Percentiles rank a stretch among this genome's conserved stretches.
These are phyloP conservation scores for Tachysurus fulvidraco DNA, from an alignment of 2,113 vertebrate species.

Conservation along the genomic window DNA sequence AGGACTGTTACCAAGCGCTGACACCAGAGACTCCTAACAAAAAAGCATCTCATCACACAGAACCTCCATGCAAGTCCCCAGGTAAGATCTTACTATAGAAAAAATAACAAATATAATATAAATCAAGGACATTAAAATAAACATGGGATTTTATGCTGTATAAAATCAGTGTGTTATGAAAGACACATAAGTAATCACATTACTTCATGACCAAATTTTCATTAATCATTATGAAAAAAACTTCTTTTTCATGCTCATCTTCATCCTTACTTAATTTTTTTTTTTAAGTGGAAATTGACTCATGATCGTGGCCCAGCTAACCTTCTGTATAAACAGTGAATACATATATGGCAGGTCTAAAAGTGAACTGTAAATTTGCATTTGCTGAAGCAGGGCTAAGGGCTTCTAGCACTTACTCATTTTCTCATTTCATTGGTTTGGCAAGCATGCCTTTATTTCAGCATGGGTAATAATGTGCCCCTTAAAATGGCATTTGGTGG, in stretches of 20 bases:
- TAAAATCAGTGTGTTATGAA: not conserved
- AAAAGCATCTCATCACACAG: not conserved
- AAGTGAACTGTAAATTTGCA: not conserved
- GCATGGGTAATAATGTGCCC: not conserved
- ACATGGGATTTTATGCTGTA: not conserved
- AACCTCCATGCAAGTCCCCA: not conserved
- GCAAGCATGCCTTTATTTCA: constrained; percentile 17
- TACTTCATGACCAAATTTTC: not conserved
- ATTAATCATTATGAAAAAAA: not conserved
- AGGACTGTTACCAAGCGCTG: not conserved
- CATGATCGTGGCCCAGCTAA: not conserved
- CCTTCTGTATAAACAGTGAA: not conserved
- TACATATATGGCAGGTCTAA: not conserved
- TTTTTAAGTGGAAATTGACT: not conserved
- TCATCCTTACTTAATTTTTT: not conserved
- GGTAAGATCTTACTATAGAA: not conserved
- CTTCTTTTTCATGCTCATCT: not conserved
- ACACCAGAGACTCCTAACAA: not conserved
- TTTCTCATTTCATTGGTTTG: constrained; percentile 11
- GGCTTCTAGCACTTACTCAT: not conserved
- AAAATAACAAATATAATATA: not conserved
- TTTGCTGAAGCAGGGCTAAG: not conserved
- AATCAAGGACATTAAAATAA: not conserved
- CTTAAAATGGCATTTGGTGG: not conserved
- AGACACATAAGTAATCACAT: not conserved